Percentiles rank a stretch among this genome's conserved stretches.
These are phyloP conservation scores for Caenorhabditis inopinata DNA, from an alignment of 1,140 invertebrate genomes.

Conservation along the genomic window DNA sequence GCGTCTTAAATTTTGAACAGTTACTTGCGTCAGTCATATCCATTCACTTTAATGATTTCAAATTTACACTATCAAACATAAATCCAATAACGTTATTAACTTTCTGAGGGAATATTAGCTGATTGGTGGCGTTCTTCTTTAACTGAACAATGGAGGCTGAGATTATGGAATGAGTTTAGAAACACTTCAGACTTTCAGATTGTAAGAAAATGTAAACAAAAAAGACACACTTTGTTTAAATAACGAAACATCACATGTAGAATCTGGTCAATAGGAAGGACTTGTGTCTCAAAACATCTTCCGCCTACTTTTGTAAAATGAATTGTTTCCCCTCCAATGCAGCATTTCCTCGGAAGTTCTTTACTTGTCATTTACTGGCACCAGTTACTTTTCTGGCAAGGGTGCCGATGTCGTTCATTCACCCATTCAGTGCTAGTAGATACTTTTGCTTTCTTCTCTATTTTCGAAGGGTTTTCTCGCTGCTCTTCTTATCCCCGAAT, in stretches of 20 bases:
- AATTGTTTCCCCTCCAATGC: background rate
- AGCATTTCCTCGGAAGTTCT: background rate
- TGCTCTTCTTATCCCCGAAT: background rate
- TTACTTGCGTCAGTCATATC: too few species aligned
- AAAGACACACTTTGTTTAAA: background rate
- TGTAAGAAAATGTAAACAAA: too few species aligned
- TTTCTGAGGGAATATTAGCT: too few species aligned
- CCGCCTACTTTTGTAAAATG: background rate
- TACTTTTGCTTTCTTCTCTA: background rate
- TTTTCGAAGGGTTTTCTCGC: background rate
- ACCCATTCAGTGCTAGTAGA: background rate
- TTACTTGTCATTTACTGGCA: background rate
- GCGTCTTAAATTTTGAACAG: too few species aligned
- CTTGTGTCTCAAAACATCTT: background rate
- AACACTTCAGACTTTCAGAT: too few species aligned
- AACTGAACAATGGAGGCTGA: too few species aligned
- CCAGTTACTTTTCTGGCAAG: background rate
- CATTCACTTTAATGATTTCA: too few species aligned
- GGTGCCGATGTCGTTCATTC: conserved; percentile 10
- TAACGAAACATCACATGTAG: background rate
- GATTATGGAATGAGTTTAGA: too few species aligned
- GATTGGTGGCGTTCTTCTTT: too few species aligned
- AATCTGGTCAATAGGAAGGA: background rate
- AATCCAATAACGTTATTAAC: too few species aligned
- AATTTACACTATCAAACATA: too few species aligned